Percentiles rank a stretch among this genome's conserved stretches.
phyloP scores from a whole-genome alignment of 2,797 vertebrate species.

The Microctenopoma stevenorrisi region DNA sequence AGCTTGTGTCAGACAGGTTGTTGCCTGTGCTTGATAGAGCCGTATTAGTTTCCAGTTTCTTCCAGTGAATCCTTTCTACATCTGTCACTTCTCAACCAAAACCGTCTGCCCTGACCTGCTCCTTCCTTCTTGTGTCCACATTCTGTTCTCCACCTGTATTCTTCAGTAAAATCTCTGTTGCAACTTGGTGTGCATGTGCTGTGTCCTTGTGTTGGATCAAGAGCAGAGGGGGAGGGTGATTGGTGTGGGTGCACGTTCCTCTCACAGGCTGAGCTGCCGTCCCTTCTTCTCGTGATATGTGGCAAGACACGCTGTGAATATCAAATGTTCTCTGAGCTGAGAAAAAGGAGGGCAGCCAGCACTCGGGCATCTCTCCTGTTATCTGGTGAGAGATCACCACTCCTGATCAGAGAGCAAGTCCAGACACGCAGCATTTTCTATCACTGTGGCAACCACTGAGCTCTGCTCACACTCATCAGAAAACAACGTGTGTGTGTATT shows the following conservation, averaged over 20 bases:
- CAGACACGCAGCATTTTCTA: slow-evolving; percentile 14
- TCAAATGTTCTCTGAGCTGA: slow-evolving; percentile 58
- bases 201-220: slow-evolving; percentile 11
- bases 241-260: neutral
- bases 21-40: neutral
- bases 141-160: slow-evolving; percentile 12
- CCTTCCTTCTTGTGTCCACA: neutral
- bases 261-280: slow-evolving; percentile 43
- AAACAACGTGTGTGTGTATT: slow-evolving; percentile 19
- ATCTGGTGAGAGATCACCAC: slow-evolving; percentile 30
- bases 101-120: slow-evolving; percentile 27
- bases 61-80: neutral
- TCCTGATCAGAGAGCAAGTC: slow-evolving; percentile 34
- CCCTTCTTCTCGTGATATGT: slow-evolving; percentile 46
- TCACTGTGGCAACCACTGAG: slow-evolving; percentile 19
- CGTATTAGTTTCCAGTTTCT: neutral
- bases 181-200: slow-evolving; percentile 29
- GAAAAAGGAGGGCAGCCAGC: slow-evolving; percentile 54
- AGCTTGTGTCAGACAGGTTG: slow-evolving; percentile 13
- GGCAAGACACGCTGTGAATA: slow-evolving; percentile 64
- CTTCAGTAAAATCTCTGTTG: slow-evolving; percentile 27
- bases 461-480: slow-evolving; percentile 10
- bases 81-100: neutral
- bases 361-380: slow-evolving; percentile 46
- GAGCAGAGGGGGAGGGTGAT: slow-evolving; percentile 7